A percentile compares a stretch with the other conserved stretches of the same genome.
phyloP scores from a whole-genome alignment of 2,113 vertebrate species.

The Poicephalus meyeri region DNA sequence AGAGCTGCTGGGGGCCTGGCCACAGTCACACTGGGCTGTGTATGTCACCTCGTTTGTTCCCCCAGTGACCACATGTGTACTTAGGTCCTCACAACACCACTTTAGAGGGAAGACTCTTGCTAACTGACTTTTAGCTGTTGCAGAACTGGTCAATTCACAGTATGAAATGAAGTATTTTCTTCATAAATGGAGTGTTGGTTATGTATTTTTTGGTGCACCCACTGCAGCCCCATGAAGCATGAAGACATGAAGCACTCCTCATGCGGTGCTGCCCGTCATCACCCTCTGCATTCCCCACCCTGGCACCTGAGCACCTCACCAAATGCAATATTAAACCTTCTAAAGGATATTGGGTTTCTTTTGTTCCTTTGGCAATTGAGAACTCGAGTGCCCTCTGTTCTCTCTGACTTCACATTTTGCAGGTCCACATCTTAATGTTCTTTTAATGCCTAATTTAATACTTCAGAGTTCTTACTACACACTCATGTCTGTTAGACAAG shows the following conservation, averaged over 20 bases:
- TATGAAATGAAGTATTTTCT: background rate
- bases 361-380: conserved; percentile 33
- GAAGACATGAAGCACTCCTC: background rate
- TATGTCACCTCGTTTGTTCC: background rate
- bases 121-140: background rate
- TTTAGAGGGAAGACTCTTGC: background rate
- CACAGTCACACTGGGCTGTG: background rate
- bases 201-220: background rate
- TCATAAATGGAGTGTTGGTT: background rate
- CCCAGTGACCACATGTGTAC: background rate
- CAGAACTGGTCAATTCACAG: background rate
- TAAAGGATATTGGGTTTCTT: conserved; percentile 41
- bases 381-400: background rate
- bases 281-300: background rate
- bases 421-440: conserved; percentile 3
- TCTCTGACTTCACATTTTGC: background rate
- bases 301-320: background rate
- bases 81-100: background rate
- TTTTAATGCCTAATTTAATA: conserved; percentile 45
- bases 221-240: background rate
- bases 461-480: background rate
- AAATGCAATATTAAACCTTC: conserved; percentile 47
- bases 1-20: background rate
- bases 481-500: background rate
- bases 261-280: background rate